Base-by-base conservation (phyloP, 2,113 vertebrate genomes). In the Sinosuthora webbiana region DNA sequence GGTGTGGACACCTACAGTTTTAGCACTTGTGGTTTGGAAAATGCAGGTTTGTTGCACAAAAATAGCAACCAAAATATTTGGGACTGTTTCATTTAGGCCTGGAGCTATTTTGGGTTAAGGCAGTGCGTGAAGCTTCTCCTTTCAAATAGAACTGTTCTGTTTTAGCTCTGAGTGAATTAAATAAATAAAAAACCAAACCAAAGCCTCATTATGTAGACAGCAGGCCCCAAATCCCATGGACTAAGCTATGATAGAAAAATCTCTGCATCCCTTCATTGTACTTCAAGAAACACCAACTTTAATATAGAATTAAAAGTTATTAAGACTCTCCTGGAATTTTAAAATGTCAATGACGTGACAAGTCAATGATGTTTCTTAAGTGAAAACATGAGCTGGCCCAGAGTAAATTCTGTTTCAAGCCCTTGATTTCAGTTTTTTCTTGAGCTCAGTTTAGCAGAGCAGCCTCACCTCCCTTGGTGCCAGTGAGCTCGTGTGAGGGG, bases 401-500 rank as follows among this genome's bases (percentile, higher is more conserved):
- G 31, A 35, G 56, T 41, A 19, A 62, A 21, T 21, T 19, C 27
- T 41, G 18, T n/a, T 45, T 7, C 15, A 7, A 90, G 39, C 8
- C 17, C 4, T 39, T 7, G n/a, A 42, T 59, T 9, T 13, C 44
- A 70, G 65, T 21, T 68, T 37, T 14, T 3, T 13, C 13, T 1
- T 25, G 6, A 23, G 59, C 44, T 89, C 23, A 4, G n/a, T 55
- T 73, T 5, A 2, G 24, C 19, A 3, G 11, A 63, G 77, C 71
- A 50, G 42, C 42, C 27, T 84, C 39, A 0, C 6, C 2, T 25
- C 45, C 18, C 37, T 14, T 47, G 71, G 60, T 37, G 65, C 33
- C 84, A 78, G 55, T 6, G 2, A 12, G 8, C 27, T 8, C 3
- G 0, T 1, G 24, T 17, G 47, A 77, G 83, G 0, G 28, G 11